Conservation (phyloP, 2,888 invertebrate species). For the Herminia tarsipennalis region DNA sequence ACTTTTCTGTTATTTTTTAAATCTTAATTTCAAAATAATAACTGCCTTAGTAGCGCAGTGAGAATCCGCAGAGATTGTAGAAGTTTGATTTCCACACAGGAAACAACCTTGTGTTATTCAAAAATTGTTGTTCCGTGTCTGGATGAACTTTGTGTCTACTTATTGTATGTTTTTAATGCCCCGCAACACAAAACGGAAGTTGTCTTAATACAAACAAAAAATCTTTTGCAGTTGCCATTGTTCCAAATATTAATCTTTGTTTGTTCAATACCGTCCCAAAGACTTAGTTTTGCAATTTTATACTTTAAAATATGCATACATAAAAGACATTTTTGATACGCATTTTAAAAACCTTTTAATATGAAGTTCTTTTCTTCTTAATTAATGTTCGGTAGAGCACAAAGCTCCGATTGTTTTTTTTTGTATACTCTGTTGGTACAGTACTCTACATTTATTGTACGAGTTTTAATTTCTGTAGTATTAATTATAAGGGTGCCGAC, state of each 20-base stretch:
- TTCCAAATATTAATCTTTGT: slow-evolving; percentile 56
- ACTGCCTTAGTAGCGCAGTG: no score
- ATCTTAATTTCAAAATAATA: no score
- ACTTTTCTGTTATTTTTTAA: no score
- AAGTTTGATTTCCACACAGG: no score
- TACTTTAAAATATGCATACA: slow-evolving; percentile 31
- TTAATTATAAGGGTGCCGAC: slow-evolving; percentile 75
- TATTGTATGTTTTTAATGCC: no score
- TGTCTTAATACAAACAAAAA: not conserved
- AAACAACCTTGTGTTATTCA: no score
- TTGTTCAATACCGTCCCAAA: slow-evolving; percentile 43
- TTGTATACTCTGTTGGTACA: slow-evolving; percentile 55
- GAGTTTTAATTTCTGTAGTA: slow-evolving; percentile 77
- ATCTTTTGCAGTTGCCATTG: slow-evolving; percentile 48
- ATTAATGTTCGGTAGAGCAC: slow-evolving; percentile 79
- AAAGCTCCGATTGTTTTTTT: slow-evolving; percentile 77
- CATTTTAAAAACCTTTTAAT: slow-evolving; percentile 53
- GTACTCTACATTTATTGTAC: slow-evolving; percentile 60
- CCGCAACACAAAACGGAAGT: not conserved
- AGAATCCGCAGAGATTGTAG: no score
- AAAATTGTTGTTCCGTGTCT: no score
- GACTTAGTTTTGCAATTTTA: slow-evolving; percentile 29
- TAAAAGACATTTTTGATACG: slow-evolving; percentile 48
- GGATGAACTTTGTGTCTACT: no score
- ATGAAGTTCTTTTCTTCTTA: slow-evolving; percentile 68